Base-by-base conservation (phyloP, 2,888 invertebrate genomes). In the Homarus gammarus region DNA sequence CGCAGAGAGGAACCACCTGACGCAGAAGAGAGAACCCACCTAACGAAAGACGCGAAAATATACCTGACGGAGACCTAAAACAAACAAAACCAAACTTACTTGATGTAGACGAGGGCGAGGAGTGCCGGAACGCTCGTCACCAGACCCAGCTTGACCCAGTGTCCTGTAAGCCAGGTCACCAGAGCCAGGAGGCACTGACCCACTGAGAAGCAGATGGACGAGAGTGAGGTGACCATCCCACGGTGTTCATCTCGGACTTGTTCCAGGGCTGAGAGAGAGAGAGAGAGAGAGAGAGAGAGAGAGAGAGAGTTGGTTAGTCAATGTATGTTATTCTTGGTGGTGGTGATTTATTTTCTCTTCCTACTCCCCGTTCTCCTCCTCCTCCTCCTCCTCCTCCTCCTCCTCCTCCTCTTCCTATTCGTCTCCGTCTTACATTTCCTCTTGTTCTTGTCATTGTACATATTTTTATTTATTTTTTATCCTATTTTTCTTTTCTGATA, bases 111-210 rank as follows among this genome's bases (percentile, higher is more conserved):
- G 2, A 82, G 49, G 1, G 83, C 56, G 38, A 90, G 90, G 33
- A 90, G 70, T 0, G 68, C 49, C 0, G 90, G 90, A 2, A 82
- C 77, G 38, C 82, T 77, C 68, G 85, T 90, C 31, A 78, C 51
- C 22, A 90, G 33, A n/a, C 90, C 85, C 27, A 90, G 82, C 6
- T 18, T 51, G 33, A 77, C 77, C 90, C 90, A 90, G 86, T 81
- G 2, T 0, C 56, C 78, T 0, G 83, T 38, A 0, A 83, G 81
- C 82, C 86, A 90, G n/a, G 86, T 68, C 36, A 90, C 36, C 27
- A 82, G 86, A 15, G 85, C 82, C 6, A 90, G 64, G 5, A 68
- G 70, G 36, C 90, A 90, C 90, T 86, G 85, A 22, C 90, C 90
- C 27, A 90, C 86, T 6, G 90, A 86, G 40, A 85, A 90, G 31